Evolutionary conservation across 35 echinoderm and acorn worm species (phyloP).

Genomic region (Patiria miniata): DNA sequence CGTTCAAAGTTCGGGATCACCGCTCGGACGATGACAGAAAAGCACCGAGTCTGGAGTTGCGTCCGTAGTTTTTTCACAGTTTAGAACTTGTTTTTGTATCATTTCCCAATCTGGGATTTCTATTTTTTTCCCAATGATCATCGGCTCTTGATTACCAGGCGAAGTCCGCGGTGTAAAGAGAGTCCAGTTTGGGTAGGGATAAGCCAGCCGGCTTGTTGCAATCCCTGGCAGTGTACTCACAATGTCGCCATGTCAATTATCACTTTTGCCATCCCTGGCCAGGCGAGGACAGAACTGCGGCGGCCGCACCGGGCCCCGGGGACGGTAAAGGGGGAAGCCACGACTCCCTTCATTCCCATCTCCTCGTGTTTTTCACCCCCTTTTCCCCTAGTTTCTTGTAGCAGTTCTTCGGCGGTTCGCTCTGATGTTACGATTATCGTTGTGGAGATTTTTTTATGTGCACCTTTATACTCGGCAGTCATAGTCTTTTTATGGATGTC

Average conservation of each 20-base stretch:
- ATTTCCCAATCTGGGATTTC: not conserved
- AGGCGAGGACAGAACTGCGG: conserved; percentile 2
- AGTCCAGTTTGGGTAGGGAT: not conserved
- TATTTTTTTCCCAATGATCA: not conserved
- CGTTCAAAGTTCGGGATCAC: too few species aligned
- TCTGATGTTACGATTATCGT: too few species aligned
- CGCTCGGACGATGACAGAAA: too few species aligned
- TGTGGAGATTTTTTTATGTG: not conserved
- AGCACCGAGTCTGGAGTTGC: too few species aligned
- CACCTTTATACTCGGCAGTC: not conserved
- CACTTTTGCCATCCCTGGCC: conserved; percentile 14
- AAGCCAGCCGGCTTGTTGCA: not conserved
- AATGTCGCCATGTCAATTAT: conserved; percentile 31
- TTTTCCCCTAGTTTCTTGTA: too few species aligned
- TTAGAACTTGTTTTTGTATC: not conserved
- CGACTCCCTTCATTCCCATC: not conserved
- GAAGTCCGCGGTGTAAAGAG: not conserved
- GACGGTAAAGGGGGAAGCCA: not conserved
- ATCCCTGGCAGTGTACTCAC: conserved; percentile 14
- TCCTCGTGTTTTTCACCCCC: not conserved
- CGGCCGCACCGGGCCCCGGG: conserved; percentile 9
- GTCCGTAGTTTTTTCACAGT: too few species aligned
- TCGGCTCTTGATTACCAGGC: not conserved
- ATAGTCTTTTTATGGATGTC: not conserved
- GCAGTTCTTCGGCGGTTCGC: too few species aligned